phyloP scores from a whole-genome alignment of 2,113 vertebrate genomes.

The Leptobrachium leishanense region DNA sequence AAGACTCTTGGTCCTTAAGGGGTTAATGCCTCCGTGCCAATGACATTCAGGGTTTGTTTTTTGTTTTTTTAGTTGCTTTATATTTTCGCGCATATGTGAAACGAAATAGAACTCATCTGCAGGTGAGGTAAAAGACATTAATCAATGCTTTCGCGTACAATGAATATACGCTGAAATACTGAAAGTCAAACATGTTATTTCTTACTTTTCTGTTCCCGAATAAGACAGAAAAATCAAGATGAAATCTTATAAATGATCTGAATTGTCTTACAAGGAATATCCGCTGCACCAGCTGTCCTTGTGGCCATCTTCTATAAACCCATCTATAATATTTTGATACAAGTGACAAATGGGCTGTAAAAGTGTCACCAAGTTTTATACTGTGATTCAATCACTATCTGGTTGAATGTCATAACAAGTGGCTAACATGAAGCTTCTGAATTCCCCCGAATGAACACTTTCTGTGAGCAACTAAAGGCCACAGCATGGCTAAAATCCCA shows the following conservation, averaged over 20 bases:
- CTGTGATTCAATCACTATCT: not conserved
- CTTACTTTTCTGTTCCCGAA: no score
- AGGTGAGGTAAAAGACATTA: no score
- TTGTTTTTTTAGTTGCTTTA: no score
- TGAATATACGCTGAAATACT: no score
- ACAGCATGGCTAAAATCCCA: not conserved
- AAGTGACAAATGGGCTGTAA: not conserved
- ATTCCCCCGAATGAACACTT: not conserved
- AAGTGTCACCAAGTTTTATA: not conserved
- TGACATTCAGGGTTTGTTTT: no score
- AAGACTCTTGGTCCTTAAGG: no score
- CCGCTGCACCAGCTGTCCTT: not conserved
- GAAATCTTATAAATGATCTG: not conserved
- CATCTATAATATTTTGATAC: not conserved
- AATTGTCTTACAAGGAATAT: not conserved
- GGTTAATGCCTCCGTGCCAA: no score
- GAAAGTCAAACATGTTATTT: no score
- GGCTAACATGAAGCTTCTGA: not conserved
- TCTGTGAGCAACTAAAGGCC: not conserved
- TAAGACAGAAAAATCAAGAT: not conserved
- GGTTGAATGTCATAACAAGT: not conserved
- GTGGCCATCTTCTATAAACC: not conserved
- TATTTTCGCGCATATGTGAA: no score
- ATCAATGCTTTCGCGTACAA: no score
- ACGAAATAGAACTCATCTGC: no score